Evolutionary conservation across 2,888 invertebrate species (phyloP), one percentile per base, ranked within the genome.

Genomic region (Norana najaformis): DNA sequence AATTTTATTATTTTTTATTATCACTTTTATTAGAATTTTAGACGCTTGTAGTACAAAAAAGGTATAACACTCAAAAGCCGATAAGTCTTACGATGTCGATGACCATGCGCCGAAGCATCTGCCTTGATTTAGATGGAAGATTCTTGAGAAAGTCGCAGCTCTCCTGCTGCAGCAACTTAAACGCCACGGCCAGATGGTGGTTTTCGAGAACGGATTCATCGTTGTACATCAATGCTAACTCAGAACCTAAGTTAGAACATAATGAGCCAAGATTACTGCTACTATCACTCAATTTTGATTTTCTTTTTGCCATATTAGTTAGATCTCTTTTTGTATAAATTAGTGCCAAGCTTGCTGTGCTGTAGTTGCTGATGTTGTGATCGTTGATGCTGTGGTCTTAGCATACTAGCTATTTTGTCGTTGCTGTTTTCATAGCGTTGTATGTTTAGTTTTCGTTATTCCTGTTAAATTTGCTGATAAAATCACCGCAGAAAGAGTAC

Each of bases 141-240:
- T 98, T 98, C 93, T 96, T 96, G 95, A 99, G 98, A 95, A 99
- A 98, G 96, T 99, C 98, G 96, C 99, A 99, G 94, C 98, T 98
- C 93, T 97, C 97, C 95, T 98, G 98, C 95, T 96, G 95, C 92
- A 99, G 96, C 92, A 99, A 96, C 95, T 99, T 99, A 96, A 99
- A 99, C 92, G 99, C 99, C 93, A 99, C 99, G 90, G 99, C 99
- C 95, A 99, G 96, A 95, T 99, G 99, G 95, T 99, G 99, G 95
- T 99, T 99, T 96, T 99, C 99, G 94, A 99, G 96, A 92, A 99
- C 99, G 93, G 98, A 98, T 96, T 99, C 99, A 95, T 99, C 99
- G 96, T 99, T 99, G 96, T 99, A 99, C 99, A 99, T 99, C 95
- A 99, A 96, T 91, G 99, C 99, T 95, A 99, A 96, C 96, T 99